Evolutionary conservation across 2,113 vertebrate species (phyloP), one percentile per base, ranked within the genome.

Genomic region (Uria lomvia): DNA sequence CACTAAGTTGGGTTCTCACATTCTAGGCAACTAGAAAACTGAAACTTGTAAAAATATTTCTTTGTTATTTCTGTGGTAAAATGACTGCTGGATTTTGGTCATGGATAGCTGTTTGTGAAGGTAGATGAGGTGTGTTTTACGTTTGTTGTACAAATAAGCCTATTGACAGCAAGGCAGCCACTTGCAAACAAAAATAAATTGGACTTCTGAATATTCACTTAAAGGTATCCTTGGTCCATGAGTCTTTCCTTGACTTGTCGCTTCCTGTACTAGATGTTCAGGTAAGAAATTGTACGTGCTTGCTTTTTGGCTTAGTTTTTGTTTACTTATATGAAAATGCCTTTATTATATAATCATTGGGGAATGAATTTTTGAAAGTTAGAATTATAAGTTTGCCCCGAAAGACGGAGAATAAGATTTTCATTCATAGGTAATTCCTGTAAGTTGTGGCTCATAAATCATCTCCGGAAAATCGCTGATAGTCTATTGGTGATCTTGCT

Each of bases 211-310:
- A 93, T 89, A 34, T 95, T 97, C 88, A 38, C 88, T 98, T 70
- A 97, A 97, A 99, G 99, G 99, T 99, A 50, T 99, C 99, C 62
- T 98, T 99, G 85, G 99, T 99, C 65, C 99, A 98, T 23, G 99
- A 99, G 96, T 98, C 99, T 96, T 99, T 99, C 97, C 98, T 99
- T 96, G 99, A 99, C 98, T 98, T 99, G 87, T 99, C 99, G 0
- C 99, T 99, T 62, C 99, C 99, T 2, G 98, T 99, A 89, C 98
- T 98, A 92, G 99, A 99, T 94, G 98, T 98, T 90, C 97, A 99
- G 99, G 99, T 99, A 98, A 98, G 98, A 95, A 94, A 70, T 40
- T 66, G 36, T 21, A 59, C 1, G 1, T 77, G 50, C 19, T 74
- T 79, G 60, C 62, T 66, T 80, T 80, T 65, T 10, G 15, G 21